These are phyloP conservation scores for Lutraria lutraria DNA, from an alignment of 2,888 invertebrate species.

Conservation along the genomic window DNA sequence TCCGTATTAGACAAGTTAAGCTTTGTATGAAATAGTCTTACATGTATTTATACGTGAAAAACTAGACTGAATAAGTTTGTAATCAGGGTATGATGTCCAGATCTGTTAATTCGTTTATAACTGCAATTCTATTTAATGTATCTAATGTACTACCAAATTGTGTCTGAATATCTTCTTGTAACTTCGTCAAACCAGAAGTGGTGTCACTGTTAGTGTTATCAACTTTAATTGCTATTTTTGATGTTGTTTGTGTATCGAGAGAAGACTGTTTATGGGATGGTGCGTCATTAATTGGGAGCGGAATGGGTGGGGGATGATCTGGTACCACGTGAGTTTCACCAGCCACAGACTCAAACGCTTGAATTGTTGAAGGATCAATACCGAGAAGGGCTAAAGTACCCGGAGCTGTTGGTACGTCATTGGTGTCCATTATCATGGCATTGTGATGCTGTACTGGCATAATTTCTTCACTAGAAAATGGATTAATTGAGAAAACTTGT, in stretches of 20 bases:
- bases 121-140: neutral
- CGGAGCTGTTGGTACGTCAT: neutral
- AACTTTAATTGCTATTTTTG: neutral
- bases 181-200: no score
- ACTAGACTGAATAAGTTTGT: no score
- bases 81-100: slow-evolving; percentile 25
- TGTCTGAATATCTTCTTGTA: neutral
- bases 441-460: neutral
- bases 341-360: neutral
- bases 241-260: neutral
- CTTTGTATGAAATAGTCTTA: no score
- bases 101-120: neutral
- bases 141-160: neutral
- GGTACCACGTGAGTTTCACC: neutral
- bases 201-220: neutral
- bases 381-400: slow-evolving; percentile 32
- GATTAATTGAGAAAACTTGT: slow-evolving; percentile 31
- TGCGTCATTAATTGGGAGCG: neutral
- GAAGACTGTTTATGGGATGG: neutral
- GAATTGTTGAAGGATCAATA: slow-evolving; percentile 8
- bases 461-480: neutral
- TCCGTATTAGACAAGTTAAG: no score
- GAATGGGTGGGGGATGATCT: slow-evolving; percentile 13
- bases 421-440: neutral
- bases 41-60: no score